Evolutionary conservation across 2,888 invertebrate species (phyloP).

Genomic region (Ceramica pisi): DNA sequence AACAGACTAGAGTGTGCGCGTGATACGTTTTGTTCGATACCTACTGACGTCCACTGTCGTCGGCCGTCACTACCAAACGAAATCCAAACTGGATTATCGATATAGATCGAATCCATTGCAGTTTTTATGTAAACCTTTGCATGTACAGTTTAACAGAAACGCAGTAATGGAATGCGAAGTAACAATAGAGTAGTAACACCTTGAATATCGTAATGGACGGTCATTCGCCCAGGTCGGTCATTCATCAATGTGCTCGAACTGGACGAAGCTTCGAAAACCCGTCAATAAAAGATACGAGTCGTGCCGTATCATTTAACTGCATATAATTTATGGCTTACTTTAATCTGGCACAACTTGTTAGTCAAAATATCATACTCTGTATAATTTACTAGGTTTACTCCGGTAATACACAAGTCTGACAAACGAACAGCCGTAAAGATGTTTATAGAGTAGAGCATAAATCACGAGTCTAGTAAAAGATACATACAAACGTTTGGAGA

Average conservation of each 20-base stretch:
- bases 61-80: conserved; percentile 21
- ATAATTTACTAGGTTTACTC: conserved; percentile 56
- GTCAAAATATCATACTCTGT: conserved; percentile 40
- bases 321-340: conserved; percentile 63
- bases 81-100: conserved; percentile 14
- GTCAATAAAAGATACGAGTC: conserved; percentile 64
- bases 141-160: conserved; percentile 6
- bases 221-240: conserved; percentile 35
- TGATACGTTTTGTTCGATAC: conserved; percentile 56
- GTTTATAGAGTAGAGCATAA: conserved; percentile 51
- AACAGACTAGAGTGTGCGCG: conserved; percentile 60
- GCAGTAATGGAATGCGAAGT: conserved; percentile 33
- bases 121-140: conserved; percentile 17
- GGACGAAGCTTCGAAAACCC: conserved; percentile 49
- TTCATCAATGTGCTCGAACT: conserved; percentile 59
- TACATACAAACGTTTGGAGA: conserved; percentile 22
- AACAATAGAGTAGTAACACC: conserved; percentile 17
- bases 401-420: conserved; percentile 52
- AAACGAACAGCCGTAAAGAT: conserved; percentile 54
- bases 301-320: conserved; percentile 52
- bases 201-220: conserved; percentile 9
- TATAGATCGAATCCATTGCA: conserved; percentile 49
- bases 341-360: conserved; percentile 37
- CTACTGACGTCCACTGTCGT: conserved; percentile 57
- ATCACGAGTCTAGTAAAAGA: conserved; percentile 41